Evolutionary conservation across 2,888 invertebrate species (phyloP), one percentile per base, ranked within the genome.

Genomic region (Metacarcinus magister): DNA sequence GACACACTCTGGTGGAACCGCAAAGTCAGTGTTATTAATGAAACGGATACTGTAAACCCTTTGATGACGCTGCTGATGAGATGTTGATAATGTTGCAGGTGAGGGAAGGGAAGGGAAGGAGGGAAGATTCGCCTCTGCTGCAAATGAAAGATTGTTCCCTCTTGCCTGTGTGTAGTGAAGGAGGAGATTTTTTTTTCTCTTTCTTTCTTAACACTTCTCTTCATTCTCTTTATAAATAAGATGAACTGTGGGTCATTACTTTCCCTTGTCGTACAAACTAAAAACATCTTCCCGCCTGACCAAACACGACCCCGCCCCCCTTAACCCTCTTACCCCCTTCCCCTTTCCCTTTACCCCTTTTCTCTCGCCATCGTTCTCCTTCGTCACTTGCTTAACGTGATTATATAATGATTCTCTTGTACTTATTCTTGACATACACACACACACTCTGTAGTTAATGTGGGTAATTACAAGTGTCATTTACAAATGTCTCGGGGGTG

Each of bases 401-500:
- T 87, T 87, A 87, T 87, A 87, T 87, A 39, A 87, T 87, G 39
- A 19, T 39, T 87, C 39, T 39, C 39, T 19, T 32, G 87, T 82
- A 82, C 75, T 82, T 82, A 82, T 28, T n/a, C 75, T 82, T 82
- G 75, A 82, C 75, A 75, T n/a, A 75, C 75, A 75, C 75, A 75
- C 75, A 75, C 39, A 75, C 75, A 75, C 75, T 8, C 39, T 87
- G 87, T 87, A 87, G 87, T 87, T 87, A 87, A 87, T 87, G 87
- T 87, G 32, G 87, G 87, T 87, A 87, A 87, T 87, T 87, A 87
- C 87, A 87, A 87, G 87, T 87, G 87, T 87, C 87, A 87, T 87
- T 87, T 87, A 87, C 87, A 87, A 39, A 87, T 39, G 87, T 87
- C 87, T 32, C 87, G 39, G 16, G 87, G 87, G 87, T 87, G 87